Evolutionary conservation across 2,113 vertebrate species (phyloP).

Genomic region (Pagrus major): DNA sequence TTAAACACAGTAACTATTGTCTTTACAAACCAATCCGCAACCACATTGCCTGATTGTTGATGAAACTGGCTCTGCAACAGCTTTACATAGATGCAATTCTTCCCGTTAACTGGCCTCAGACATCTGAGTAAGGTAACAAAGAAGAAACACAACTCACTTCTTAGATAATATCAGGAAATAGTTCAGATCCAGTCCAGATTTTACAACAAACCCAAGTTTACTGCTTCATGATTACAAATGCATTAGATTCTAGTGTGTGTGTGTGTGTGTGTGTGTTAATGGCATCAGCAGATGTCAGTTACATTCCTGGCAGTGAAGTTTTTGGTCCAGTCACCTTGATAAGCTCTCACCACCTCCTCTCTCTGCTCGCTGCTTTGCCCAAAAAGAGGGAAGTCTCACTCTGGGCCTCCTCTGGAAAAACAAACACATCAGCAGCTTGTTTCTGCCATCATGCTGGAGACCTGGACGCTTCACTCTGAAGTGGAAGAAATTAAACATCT

Average conservation of each 20-base stretch:
- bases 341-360: constrained; percentile 29
- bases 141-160: background rate
- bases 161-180: background rate
- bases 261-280: constrained; percentile 62
- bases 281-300: constrained; percentile 77
- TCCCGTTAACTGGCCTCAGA: background rate
- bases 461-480: background rate
- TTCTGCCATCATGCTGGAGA: background rate
- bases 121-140: background rate
- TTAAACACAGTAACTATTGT: background rate
- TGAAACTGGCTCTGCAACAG: background rate
- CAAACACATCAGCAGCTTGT: background rate
- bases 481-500: background rate
- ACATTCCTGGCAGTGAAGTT: constrained; percentile 67
- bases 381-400: constrained; percentile 28
- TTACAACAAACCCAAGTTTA: background rate
- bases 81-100: background rate
- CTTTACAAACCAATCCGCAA: background rate
- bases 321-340: constrained; percentile 60
- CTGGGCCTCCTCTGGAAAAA: constrained; percentile 4
- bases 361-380: constrained; percentile 23
- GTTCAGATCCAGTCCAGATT: background rate
- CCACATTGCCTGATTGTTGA: background rate
- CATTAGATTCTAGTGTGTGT: background rate
- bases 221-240: background rate